A percentile compares a stretch with the other conserved stretches of the same genome.
Evolutionary conservation across 2,797 vertebrate species (phyloP).

Genomic region (Cetoscarus ocellatus): DNA sequence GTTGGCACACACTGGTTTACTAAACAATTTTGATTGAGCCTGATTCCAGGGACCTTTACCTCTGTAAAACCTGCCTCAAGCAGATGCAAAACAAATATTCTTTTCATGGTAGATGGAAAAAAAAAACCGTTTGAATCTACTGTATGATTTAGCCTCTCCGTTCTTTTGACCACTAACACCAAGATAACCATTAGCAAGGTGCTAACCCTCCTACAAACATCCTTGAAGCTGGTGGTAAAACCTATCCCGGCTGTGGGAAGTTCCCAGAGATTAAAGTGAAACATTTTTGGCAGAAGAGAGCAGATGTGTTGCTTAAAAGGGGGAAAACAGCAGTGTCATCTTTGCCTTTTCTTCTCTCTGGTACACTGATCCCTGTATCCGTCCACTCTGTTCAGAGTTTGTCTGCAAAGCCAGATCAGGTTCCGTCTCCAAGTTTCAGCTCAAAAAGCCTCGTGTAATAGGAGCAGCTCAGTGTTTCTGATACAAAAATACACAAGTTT

Average conservation of each 20-base stretch:
- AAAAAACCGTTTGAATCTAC: too few species aligned
- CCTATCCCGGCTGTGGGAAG: conserved; percentile 15
- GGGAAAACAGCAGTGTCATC: conserved; percentile 50
- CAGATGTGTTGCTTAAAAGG: not conserved
- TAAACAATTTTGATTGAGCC: too few species aligned
- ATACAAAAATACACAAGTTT: conserved; percentile 34
- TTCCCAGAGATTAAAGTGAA: conserved; percentile 14
- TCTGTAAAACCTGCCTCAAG: too few species aligned
- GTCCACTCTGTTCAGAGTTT: conserved; percentile 14
- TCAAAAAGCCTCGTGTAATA: conserved; percentile 33
- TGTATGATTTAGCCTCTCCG: too few species aligned
- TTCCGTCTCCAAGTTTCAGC: conserved; percentile 39
- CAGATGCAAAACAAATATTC: too few species aligned
- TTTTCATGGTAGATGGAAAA: too few species aligned
- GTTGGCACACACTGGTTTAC: too few species aligned
- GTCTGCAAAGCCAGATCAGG: conserved; percentile 25
- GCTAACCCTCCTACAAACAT: not conserved
- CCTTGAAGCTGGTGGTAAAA: conserved; percentile 3
- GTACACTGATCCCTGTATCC: conserved; percentile 43
- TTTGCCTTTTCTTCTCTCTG: conserved; percentile 52
- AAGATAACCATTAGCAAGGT: conserved; percentile 28
- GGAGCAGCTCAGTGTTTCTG: conserved; percentile 22
- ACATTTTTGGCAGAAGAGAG: not conserved
- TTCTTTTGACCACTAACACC: too few species aligned
- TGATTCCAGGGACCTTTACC: too few species aligned